These are phyloP conservation scores for Lomographa bimaculata DNA, from an alignment of 2,888 invertebrate genomes.

Conservation along the genomic window DNA sequence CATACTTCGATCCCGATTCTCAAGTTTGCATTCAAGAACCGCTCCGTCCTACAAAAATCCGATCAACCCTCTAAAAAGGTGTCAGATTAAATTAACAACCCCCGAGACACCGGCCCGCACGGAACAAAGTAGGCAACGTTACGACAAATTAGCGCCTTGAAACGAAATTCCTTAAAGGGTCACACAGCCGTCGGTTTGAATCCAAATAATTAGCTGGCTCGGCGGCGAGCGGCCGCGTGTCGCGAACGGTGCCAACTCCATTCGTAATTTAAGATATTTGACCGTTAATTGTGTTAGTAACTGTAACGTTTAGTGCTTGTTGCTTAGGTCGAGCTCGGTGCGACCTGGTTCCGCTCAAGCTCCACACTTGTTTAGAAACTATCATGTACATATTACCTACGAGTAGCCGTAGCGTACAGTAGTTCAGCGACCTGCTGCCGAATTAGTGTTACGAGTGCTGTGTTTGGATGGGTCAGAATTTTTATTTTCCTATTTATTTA, in stretches of 20 bases:
- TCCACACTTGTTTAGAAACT: constrained; percentile 53
- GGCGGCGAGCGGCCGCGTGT: constrained; percentile 68
- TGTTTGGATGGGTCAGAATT: constrained; percentile 81
- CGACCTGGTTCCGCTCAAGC: constrained; percentile 38
- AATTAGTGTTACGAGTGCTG: constrained; percentile 65
- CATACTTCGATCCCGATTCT: constrained; percentile 60
- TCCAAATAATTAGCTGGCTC: constrained; percentile 72
- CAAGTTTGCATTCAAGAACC: constrained; percentile 33
- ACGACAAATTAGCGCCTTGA: constrained; percentile 51
- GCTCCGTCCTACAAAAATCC: constrained; percentile 28
- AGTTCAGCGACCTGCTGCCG: constrained; percentile 57
- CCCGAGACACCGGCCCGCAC: constrained; percentile 36
- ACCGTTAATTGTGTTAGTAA: constrained; percentile 75
- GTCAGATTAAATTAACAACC: constrained; percentile 29
- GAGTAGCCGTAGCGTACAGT: constrained; percentile 62
- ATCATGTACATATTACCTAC: constrained; percentile 21
- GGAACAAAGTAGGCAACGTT: constrained; percentile 47
- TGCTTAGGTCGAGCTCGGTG: constrained; percentile 61
- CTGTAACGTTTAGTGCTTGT: constrained; percentile 76
- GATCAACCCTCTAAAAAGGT: constrained; percentile 28
- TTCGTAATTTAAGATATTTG: constrained; percentile 78
- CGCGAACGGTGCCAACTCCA: constrained; percentile 70
- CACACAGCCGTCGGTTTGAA: constrained; percentile 60
- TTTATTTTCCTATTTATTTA: constrained; percentile 53
- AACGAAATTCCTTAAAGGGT: constrained; percentile 60